These are phyloP conservation scores for Atopsyche davidsoni DNA, from an alignment of 1,140 invertebrate species.

Conservation along the genomic window DNA sequence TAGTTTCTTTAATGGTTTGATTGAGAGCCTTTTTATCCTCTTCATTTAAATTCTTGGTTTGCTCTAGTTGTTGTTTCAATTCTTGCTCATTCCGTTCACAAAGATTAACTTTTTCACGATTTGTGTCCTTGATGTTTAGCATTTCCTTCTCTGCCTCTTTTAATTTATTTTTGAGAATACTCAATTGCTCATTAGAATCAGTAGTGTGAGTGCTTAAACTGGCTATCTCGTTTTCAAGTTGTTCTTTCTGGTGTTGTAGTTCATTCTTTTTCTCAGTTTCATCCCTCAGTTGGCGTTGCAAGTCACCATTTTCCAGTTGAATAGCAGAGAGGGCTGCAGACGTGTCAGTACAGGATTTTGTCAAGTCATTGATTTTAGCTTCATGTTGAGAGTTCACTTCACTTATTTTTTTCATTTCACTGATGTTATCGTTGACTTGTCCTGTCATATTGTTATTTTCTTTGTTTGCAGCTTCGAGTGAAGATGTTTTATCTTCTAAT, in stretches of 20 bases:
- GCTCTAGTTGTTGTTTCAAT: conserved; percentile 39
- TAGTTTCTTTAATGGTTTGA: conserved; percentile 19
- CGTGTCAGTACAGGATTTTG: conserved; percentile 17
- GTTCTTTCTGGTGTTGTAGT: conserved; percentile 43
- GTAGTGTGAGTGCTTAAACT: conserved; percentile 43
- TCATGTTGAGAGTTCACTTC: conserved; percentile 39
- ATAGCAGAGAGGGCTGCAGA: conserved; percentile 15
- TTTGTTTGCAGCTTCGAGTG: conserved; percentile 45
- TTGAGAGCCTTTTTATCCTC: conserved; percentile 24
- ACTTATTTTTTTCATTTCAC: conserved; percentile 42
- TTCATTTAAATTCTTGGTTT: conserved; percentile 27
- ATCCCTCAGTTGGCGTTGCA: conserved; percentile 39
- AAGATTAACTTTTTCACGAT: conserved; percentile 41
- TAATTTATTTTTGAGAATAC: conserved; percentile 41
- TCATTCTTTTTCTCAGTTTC: conserved; percentile 40
- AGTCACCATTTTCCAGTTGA: conserved; percentile 44
- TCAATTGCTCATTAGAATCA: conserved; percentile 46
- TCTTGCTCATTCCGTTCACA: conserved; percentile 43
- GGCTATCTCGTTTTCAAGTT: conserved; percentile 44
- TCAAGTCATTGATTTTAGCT: conserved; percentile 37
- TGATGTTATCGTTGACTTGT: conserved; percentile 38
- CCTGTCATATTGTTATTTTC: conserved; percentile 40
- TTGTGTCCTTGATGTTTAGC: conserved; percentile 42
- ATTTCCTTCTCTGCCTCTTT: conserved; percentile 46
- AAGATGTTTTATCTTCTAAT: conserved; percentile 42